These are phyloP conservation scores for Urocynchramus pylzowi DNA, from an alignment of 2,113 vertebrate genomes.

Conservation along the genomic window DNA sequence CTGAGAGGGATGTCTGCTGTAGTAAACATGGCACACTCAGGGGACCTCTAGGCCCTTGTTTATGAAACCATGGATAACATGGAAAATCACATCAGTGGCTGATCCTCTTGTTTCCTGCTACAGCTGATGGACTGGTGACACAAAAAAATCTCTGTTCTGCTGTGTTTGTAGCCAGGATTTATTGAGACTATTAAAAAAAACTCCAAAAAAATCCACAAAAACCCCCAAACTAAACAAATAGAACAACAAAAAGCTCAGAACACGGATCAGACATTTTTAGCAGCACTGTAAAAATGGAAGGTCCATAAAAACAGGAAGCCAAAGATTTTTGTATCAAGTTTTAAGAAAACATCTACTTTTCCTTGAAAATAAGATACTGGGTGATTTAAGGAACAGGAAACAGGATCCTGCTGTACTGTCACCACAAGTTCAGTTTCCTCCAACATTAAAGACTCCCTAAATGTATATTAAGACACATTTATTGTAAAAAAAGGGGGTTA, in stretches of 20 bases:
- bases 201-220: fast-evolving
- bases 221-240: fast-evolving
- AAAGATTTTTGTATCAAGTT: neutral
- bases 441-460: neutral
- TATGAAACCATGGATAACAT: neutral
- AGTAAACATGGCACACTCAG: neutral
- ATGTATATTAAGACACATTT: neutral
- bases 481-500: neutral
- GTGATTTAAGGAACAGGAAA: neutral
- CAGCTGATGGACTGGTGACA: neutral
- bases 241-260: neutral
- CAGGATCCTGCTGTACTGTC: neutral
- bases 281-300: neutral
- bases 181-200: neutral
- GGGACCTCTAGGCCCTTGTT: neutral
- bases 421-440: neutral
- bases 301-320: neutral
- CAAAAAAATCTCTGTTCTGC: neutral
- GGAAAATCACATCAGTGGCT: neutral
- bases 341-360: neutral
- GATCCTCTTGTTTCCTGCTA: neutral
- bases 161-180: neutral
- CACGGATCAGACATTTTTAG: neutral
- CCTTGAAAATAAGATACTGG: neutral
- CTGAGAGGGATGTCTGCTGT: neutral